phyloP scores from a whole-genome alignment of 1,140 invertebrate species.

The Drosophila kanapiae region DNA sequence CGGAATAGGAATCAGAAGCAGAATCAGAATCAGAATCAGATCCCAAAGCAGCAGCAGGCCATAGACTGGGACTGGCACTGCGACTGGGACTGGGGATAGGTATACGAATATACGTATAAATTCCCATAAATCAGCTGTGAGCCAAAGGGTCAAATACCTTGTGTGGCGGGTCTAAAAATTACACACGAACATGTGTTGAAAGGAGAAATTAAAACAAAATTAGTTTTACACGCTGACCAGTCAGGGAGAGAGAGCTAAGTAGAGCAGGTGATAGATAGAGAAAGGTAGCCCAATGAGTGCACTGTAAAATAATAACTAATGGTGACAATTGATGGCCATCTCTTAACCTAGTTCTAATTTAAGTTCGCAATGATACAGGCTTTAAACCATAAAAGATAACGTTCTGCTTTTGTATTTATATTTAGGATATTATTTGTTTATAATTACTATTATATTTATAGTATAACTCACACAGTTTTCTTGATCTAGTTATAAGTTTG shows the following conservation, averaged over 20 bases:
- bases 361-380: no score
- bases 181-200: slow-evolving; percentile 83
- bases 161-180: slow-evolving; percentile 75
- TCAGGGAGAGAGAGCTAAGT: slow-evolving; percentile 13
- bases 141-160: slow-evolving; percentile 84
- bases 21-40: slow-evolving; percentile 39
- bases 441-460: not conserved
- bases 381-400: no score
- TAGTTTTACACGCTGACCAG: slow-evolving; percentile 69
- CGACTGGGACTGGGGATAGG: slow-evolving; percentile 13
- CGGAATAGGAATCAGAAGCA: slow-evolving; percentile 44
- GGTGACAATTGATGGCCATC: not conserved
- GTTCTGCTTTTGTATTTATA: no score
- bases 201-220: slow-evolving; percentile 81
- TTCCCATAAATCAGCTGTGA: slow-evolving; percentile 85
- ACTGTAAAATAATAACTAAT: slow-evolving; percentile 6
- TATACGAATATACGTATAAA: slow-evolving; percentile 76
- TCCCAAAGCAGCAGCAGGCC: slow-evolving; percentile 41
- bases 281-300: not conserved
- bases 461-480: not conserved
- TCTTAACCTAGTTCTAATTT: not conserved
- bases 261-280: slow-evolving; percentile 12
- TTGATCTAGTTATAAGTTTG: slow-evolving; percentile 12
- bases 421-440: no score
- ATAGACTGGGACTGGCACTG: slow-evolving; percentile 40